A percentile compares a stretch with the other conserved stretches of the same genome.
Conservation (phyloP, 2,113 vertebrate genomes). For the Tamias sibiricus region DNA sequence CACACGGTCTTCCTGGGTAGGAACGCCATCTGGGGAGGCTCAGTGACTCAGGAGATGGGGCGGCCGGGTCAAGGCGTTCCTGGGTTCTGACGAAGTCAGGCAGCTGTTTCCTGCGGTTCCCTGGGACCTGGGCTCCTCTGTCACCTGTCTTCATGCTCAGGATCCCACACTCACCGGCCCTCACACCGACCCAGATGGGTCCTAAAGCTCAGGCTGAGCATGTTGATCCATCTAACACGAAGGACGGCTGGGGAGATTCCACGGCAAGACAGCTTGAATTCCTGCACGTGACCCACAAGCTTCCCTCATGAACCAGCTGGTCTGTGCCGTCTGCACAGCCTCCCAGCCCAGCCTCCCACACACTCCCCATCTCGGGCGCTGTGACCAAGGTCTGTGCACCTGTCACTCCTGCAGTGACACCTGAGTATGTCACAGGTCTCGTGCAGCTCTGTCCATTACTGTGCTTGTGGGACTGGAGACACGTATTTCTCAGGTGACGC, state of each 20-base stretch:
- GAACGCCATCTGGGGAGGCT: background rate
- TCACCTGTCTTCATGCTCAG: background rate
- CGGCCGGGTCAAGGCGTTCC: background rate
- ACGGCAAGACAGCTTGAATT: background rate
- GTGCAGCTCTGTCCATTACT: rapidly evolving
- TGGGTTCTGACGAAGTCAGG: background rate
- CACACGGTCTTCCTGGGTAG: no score
- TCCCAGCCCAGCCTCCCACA: background rate
- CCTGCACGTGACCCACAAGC: no score
- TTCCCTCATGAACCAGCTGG: background rate
- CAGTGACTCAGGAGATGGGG: background rate
- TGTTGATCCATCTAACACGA: background rate
- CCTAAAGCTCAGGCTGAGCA: background rate
- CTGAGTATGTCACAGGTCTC: background rate
- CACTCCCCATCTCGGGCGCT: rapidly evolving
- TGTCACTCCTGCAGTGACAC: background rate
- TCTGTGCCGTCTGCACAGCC: background rate
- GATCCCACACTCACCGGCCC: background rate
- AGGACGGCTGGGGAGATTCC: no score
- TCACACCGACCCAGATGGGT: background rate
- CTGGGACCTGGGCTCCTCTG: background rate
- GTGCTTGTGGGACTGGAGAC: rapidly evolving
- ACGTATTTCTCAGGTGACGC: background rate
- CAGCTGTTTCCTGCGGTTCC: rapidly evolving
- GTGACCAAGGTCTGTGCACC: no score